phyloP scores from a whole-genome alignment of 1,140 invertebrate species.

The Cherax destructor region DNA sequence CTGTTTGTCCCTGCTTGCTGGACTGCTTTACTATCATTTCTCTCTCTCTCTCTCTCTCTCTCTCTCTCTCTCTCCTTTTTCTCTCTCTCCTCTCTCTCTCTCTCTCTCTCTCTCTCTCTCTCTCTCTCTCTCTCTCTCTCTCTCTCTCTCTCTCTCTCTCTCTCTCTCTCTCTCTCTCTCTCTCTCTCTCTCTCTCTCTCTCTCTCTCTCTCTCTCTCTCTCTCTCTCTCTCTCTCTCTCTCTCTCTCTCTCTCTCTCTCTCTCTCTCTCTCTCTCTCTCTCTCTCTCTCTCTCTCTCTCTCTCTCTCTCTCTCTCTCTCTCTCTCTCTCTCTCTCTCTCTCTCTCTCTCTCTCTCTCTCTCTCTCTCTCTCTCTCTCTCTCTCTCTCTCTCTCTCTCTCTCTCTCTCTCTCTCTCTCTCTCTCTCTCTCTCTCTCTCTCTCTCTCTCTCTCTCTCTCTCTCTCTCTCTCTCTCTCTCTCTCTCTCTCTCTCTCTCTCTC shows the following conservation, averaged over 20 bases:
- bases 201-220: not conserved
- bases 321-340: not conserved
- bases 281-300: not conserved
- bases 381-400: not conserved
- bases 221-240: not conserved
- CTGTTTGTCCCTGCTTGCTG: not conserved
- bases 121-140: not conserved
- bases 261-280: not conserved
- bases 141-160: not conserved
- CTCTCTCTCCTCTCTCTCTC: no score
- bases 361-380: not conserved
- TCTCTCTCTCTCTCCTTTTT: not conserved
- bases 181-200: not conserved
- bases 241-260: no score
- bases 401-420: not conserved
- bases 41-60: not conserved
- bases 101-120: not conserved
- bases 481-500: not conserved
- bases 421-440: not conserved
- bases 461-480: not conserved
- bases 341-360: not conserved
- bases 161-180: not conserved
- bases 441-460: not conserved
- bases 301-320: not conserved
- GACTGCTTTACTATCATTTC: not conserved